Evolutionary conservation across 53 echinoderm and acorn worm species (phyloP), one percentile per base, ranked within the genome.

Genomic region (Crossaster papposus): DNA sequence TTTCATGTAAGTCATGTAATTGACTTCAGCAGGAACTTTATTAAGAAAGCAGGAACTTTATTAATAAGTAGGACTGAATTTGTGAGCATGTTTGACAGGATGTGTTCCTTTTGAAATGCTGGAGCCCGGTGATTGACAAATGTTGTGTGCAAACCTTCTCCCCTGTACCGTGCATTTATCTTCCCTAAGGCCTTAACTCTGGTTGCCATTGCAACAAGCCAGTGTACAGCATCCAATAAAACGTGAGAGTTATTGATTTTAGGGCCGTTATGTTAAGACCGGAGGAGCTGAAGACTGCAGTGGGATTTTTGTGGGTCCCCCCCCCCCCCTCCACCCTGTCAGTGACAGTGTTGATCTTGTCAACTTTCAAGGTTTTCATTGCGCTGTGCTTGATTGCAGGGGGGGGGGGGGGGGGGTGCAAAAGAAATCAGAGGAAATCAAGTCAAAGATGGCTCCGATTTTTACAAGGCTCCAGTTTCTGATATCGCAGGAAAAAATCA

Each of bases 241-340:
- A 73, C 17, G 29, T 73, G 15, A 36, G 34, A 35, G 15, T n/a
- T 73, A 73, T 73, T 73, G 74, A 73, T 73, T 73, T 73, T 73
- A 0, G 15, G 58, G 74, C 35, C 35, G 74, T 73, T 73, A 73
- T 73, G 28, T 32, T 73, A 34, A 73, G 74, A 20, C 74, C 35
- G 11, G 36, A 73, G 74, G 74, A 73, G 15, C 18, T 17, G 74
- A 12, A 33, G 74, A 73, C 35, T 34, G 74, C 74, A 73, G 15
- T 17, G 35, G 74, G 33, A 14, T 28, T 32, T 44, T 44, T 5
- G 2, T 28, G 70, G 28, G 28, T 73, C 35, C 35, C 33, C 74
- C 74, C 20, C 35, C 33, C 74, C 1, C 35, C 35, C 35, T 32
- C 74, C 74, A 4, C 35, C 33, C 74, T 10, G 24, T 26, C 68